Base-by-base conservation (phyloP, 2,797 vertebrate species). In the Sparidentex hasta region DNA sequence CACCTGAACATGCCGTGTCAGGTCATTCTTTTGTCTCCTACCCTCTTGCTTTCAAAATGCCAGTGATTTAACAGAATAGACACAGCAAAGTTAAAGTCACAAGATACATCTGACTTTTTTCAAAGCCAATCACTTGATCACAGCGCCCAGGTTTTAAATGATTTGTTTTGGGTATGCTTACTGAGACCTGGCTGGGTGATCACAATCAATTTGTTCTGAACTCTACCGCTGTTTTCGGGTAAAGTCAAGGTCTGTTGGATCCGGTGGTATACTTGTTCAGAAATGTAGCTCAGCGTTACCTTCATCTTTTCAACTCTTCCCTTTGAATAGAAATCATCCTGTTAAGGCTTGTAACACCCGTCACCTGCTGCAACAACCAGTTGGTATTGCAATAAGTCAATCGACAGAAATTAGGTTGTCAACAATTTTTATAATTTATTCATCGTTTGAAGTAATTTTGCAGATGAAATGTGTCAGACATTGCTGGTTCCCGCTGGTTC, bases 11-110 rank as follows among this genome's bases (percentile, higher is more conserved):
- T 17, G 77, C 29, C 33, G 7, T 66, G 70, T 80, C 70, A 66
- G 83, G 55, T 84, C 67, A 27, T 50, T 66, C 47, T 65, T 70
- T 85, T 79, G 65, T 83, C 50, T 87, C 46, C 63, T 69, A 61
- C 77, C 54, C 52, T 76, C 38, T 58, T n/a, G 56, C 66, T 74
- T 80, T 83, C 21, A 77, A 66, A 38, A 23, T 62, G 14, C 33
- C 46, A 23, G 8, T 2, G 9, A 75, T 77, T 75, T 66, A 48
- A 71, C 57, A 46, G 56, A 74, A 63, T 23, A 70, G 17, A 56
- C 43, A 68, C 44, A 4, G 65, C 44, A 56, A 65, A 65, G 58
- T 65, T 48, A 44, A 65, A n/a, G 52, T 43, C 47, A 69, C 0
- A n/a, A 52, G 50, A 46, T 65, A 21, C 11, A 48, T 14, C 38